These are phyloP conservation scores for Antigone vipio DNA, from an alignment of 2,113 vertebrate genomes.

Conservation along the genomic window DNA sequence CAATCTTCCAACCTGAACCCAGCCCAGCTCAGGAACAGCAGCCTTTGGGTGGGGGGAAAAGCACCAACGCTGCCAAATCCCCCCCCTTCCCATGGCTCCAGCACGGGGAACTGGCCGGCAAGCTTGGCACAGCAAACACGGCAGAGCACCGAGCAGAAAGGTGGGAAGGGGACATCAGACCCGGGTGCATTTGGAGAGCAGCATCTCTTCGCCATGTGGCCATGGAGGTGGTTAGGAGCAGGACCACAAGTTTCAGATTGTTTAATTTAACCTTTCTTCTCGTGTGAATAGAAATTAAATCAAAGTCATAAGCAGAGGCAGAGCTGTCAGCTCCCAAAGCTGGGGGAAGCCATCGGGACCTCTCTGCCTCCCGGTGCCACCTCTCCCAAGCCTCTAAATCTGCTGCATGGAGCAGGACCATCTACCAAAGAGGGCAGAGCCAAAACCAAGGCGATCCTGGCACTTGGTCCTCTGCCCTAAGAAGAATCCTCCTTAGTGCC, in stretches of 20 bases:
- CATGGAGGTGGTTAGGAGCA: not conserved
- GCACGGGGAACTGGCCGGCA: rapidly evolving
- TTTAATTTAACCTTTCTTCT: not conserved
- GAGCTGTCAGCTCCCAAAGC: rapidly evolving
- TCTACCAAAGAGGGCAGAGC: not conserved
- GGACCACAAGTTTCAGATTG: not conserved
- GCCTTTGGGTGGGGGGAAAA: not conserved
- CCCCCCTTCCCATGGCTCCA: not conserved
- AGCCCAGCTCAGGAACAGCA: not conserved
- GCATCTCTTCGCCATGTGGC: not conserved
- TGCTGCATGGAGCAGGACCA: not conserved
- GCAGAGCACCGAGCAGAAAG: not conserved
- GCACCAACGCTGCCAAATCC: not conserved
- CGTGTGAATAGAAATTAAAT: not conserved
- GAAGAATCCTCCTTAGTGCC: not conserved
- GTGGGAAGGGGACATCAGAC: not conserved
- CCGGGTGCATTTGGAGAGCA: not conserved
- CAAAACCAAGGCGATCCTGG: not conserved
- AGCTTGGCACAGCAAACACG: not conserved
- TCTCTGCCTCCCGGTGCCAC: not conserved
- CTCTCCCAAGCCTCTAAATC: not conserved
- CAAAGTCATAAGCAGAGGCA: not conserved
- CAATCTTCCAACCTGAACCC: not conserved
- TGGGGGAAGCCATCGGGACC: not conserved
- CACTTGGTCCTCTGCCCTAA: not conserved